These are phyloP conservation scores for Phoxinus dragarum DNA, from an alignment of 2,797 vertebrate genomes.

Conservation along the genomic window DNA sequence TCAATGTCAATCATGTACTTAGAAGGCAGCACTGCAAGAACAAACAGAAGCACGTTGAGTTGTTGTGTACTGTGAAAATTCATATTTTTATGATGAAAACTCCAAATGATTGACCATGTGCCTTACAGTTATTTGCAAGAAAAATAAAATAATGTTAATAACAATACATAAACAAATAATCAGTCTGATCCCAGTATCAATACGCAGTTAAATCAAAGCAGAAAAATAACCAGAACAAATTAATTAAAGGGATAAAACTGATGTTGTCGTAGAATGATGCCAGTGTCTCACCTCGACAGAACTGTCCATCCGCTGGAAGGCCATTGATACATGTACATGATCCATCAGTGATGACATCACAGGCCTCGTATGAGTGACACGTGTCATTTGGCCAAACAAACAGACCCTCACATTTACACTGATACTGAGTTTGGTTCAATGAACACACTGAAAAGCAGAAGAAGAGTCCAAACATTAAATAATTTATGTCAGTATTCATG, in stretches of 20 bases:
- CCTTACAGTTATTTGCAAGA: too few species aligned
- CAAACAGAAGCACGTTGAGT: not conserved
- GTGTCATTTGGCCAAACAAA: slow-evolving; percentile 51
- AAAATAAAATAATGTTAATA: too few species aligned
- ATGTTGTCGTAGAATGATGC: not conserved
- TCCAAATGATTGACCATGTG: too few species aligned
- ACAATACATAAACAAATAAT: not conserved
- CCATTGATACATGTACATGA: slow-evolving; percentile 7
- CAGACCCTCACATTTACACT: slow-evolving; percentile 50
- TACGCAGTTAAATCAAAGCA: not conserved
- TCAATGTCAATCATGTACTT: slow-evolving; percentile 32
- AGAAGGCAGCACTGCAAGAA: not conserved
- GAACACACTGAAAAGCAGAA: not conserved
- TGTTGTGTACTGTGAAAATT: too few species aligned
- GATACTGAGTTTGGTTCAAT: slow-evolving; percentile 23
- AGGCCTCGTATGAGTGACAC: slow-evolving; percentile 56
- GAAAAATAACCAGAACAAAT: not conserved
- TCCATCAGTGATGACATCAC: slow-evolving; percentile 42
- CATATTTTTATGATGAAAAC: too few species aligned
- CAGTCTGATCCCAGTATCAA: not conserved
- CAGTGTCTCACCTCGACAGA: slow-evolving; percentile 74
- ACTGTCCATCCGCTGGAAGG: slow-evolving; percentile 68
- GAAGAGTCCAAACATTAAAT: not conserved
- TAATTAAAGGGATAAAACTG: not conserved
- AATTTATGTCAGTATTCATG: not conserved